Evolutionary conservation across 1,140 invertebrate species (phyloP).

Genomic region (Telenomus remus): DNA sequence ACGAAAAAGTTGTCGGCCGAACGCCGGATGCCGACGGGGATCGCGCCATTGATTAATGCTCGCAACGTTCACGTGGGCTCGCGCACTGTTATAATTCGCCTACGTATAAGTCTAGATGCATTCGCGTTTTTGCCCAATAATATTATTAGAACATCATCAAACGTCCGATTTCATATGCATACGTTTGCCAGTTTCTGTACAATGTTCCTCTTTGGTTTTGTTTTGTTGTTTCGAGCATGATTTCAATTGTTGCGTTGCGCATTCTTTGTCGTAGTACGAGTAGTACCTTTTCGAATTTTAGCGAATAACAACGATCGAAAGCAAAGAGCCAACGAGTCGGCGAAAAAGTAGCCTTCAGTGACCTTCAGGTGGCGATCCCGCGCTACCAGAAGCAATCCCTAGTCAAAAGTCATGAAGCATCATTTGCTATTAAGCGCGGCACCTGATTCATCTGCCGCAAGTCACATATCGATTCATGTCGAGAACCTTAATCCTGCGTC

Average conservation of each 20-base stretch:
- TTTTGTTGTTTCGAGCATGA: too few relatives aligned
- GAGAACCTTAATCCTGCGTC: slow-evolving; percentile 53
- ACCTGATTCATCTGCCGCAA: slow-evolving; percentile 42
- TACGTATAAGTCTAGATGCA: slow-evolving; percentile 44
- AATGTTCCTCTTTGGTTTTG: too few relatives aligned
- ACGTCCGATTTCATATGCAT: background rate
- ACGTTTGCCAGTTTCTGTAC: too few relatives aligned
- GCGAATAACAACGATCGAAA: too few relatives aligned
- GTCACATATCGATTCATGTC: slow-evolving; percentile 58
- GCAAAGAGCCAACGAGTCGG: background rate
- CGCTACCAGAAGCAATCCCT: slow-evolving; percentile 52
- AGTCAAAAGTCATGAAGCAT: slow-evolving; percentile 58
- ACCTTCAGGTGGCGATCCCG: background rate
- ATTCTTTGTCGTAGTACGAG: too few relatives aligned
- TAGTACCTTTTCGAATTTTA: too few relatives aligned
- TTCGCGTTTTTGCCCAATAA: slow-evolving; percentile 8
- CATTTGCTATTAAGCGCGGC: slow-evolving; percentile 50
- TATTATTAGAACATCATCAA: slow-evolving; percentile 39
- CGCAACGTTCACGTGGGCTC: slow-evolving; percentile 61
- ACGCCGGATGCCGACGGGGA: slow-evolving; percentile 45
- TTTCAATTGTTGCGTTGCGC: too few relatives aligned
- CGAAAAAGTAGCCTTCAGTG: background rate
- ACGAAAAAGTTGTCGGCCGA: slow-evolving; percentile 24
- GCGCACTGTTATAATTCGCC: slow-evolving; percentile 67
- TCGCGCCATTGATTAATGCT: slow-evolving; percentile 63